phyloP scores from a whole-genome alignment of 2,113 vertebrate species.

The Sinocyclocheilus maitianheensis region DNA sequence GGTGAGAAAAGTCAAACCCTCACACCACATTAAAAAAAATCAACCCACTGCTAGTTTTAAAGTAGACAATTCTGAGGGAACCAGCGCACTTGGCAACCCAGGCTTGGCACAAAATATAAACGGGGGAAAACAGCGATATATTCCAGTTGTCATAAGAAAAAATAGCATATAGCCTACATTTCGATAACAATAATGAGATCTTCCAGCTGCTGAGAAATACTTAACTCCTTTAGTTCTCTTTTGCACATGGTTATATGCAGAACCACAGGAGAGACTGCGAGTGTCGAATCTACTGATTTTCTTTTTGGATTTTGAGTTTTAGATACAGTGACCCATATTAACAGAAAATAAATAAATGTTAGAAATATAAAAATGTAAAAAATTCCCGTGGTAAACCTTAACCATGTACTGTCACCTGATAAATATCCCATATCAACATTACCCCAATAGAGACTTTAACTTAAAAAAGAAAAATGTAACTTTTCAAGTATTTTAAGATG shows the following conservation, averaged over 20 bases:
- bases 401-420: not conserved
- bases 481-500: not conserved
- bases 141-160: not conserved
- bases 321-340: not conserved
- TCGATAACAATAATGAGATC: not conserved
- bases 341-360: not conserved
- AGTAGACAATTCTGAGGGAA: not conserved
- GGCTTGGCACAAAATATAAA: not conserved
- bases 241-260: not conserved
- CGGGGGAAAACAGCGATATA: not conserved
- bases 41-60: not conserved
- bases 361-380: not conserved
- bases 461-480: not conserved
- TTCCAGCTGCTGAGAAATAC: not conserved
- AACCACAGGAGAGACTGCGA: not conserved
- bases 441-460: not conserved
- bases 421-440: not conserved
- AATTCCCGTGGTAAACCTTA: not conserved
- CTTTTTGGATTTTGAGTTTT: not conserved
- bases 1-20: not conserved
- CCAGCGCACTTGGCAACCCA: not conserved
- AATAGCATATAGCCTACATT: not conserved
- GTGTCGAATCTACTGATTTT: not conserved
- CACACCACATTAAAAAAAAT: not conserved
- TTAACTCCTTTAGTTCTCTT: not conserved